These are phyloP conservation scores for Mystacides longicornis DNA, from an alignment of 2,888 invertebrate species.

Conservation along the genomic window DNA sequence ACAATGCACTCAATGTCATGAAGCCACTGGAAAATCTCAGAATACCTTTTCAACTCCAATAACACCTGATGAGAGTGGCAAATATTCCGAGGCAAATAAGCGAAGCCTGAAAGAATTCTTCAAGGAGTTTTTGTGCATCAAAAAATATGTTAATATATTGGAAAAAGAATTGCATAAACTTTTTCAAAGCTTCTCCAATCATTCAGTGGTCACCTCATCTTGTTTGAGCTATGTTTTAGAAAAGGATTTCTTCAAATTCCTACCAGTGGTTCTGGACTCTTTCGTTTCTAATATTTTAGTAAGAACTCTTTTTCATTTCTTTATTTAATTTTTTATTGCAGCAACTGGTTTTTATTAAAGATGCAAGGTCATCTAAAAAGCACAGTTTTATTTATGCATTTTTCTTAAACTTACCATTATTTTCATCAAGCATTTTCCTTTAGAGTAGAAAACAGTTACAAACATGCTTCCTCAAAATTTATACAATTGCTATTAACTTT, in stretches of 20 bases:
- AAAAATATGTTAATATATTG: constrained; percentile 34
- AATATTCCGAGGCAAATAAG: constrained; percentile 4
- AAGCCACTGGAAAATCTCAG: constrained; percentile 1
- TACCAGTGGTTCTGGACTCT: constrained; percentile 35
- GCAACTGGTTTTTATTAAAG: not conserved
- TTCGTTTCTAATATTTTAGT: constrained; percentile 31
- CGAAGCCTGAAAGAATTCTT: constrained; percentile 31
- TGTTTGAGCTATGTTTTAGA: constrained; percentile 33
- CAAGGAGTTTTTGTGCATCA: constrained; percentile 38
- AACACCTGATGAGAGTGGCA: constrained; percentile 21
- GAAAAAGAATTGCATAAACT: constrained; percentile 35
- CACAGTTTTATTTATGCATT: not conserved
- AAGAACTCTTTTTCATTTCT: constrained; percentile 22
- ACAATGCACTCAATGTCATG: constrained; percentile 38
- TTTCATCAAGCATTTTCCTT: not conserved
- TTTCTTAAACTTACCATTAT: not conserved
- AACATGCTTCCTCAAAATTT: no score
- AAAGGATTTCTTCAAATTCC: constrained; percentile 34
- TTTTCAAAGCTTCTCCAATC: constrained; percentile 35
- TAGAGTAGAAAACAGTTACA: no score
- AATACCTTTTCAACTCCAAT: not conserved
- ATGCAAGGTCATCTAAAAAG: not conserved
- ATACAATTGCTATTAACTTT: no score
- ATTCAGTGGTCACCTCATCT: constrained; percentile 38
- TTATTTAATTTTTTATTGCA: not conserved